Percentiles rank a stretch among this genome's conserved stretches.
Conservation (phyloP, 1,140 invertebrate species). For the Lepidurus apus region DNA sequence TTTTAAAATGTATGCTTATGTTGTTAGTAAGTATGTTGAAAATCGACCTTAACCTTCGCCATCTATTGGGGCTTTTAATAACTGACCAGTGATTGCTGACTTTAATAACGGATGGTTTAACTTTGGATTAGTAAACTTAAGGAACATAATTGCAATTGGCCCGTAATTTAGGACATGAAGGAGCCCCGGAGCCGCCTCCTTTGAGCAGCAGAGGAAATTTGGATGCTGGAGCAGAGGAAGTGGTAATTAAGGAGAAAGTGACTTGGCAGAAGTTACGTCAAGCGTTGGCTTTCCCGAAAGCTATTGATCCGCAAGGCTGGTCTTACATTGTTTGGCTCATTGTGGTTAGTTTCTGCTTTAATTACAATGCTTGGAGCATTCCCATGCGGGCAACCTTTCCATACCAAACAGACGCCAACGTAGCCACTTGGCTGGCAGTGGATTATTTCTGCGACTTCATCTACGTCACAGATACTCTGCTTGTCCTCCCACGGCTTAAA, state of each 20-base stretch:
- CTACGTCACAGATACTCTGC: conserved; percentile 74
- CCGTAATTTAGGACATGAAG: not conserved
- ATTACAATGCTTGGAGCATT: conserved; percentile 85
- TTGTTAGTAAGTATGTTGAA: too few species aligned
- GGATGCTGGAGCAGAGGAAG: not conserved
- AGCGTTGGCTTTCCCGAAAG: not conserved
- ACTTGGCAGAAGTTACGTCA: not conserved
- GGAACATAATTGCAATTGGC: not conserved
- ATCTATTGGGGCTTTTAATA: not conserved
- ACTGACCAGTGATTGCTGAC: too few species aligned
- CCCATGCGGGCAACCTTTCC: conserved; percentile 77
- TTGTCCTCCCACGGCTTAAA: conserved; percentile 73
- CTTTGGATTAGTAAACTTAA: not conserved
- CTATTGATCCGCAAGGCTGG: conserved; percentile 46
- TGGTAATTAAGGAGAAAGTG: not conserved
- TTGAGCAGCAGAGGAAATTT: not conserved
- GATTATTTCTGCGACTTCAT: conserved; percentile 77
- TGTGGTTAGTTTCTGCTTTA: conserved; percentile 67
- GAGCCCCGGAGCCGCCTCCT: not conserved
- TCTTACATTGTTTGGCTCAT: conserved; percentile 77
- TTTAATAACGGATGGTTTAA: too few species aligned
- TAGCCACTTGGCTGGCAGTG: conserved; percentile 62
- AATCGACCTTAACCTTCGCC: not conserved
- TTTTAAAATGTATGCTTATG: too few species aligned
- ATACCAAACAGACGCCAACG: conserved; percentile 67